Conservation (phyloP, 2,888 invertebrate species). For the Apoda limacodes region DNA sequence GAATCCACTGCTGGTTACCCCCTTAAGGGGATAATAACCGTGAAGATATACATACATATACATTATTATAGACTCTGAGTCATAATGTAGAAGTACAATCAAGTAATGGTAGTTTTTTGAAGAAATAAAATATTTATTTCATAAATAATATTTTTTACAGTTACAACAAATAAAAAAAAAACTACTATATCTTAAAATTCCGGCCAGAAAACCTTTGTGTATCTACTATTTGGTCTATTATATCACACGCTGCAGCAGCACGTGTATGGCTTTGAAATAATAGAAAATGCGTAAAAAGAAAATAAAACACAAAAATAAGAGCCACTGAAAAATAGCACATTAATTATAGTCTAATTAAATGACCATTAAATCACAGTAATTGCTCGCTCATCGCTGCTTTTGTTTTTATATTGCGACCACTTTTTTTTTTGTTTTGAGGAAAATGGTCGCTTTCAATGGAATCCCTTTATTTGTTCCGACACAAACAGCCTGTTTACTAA, state of each 20-base stretch:
- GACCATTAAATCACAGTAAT: constrained; percentile 66
- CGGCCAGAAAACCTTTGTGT: too few relatives aligned
- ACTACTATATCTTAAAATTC: too few relatives aligned
- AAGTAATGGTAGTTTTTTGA: not conserved
- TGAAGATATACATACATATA: too few relatives aligned
- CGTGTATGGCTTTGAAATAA: too few relatives aligned
- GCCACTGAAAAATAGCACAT: constrained; percentile 49
- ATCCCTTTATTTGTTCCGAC: constrained; percentile 56
- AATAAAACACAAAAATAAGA: constrained; percentile 25
- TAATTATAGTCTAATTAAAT: constrained; percentile 63
- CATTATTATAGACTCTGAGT: too few relatives aligned
- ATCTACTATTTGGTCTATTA: too few relatives aligned
- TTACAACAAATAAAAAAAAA: constrained; percentile 4
- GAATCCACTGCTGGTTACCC: too few relatives aligned
- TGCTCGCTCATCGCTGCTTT: constrained; percentile 44
- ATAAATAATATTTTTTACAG: not conserved
- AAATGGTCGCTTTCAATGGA: constrained; percentile 49
- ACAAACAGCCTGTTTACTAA: constrained; percentile 61
- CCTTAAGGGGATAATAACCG: too few relatives aligned
- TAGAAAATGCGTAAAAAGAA: constrained; percentile 18
- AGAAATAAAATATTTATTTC: not conserved
- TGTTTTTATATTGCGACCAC: constrained; percentile 56
- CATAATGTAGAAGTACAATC: too few relatives aligned
- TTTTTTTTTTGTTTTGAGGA: constrained; percentile 40
- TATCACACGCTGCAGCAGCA: too few relatives aligned